Evolutionary conservation across 2,113 vertebrate genomes (phyloP).

Genomic region (Muntiacus reevesi): DNA sequence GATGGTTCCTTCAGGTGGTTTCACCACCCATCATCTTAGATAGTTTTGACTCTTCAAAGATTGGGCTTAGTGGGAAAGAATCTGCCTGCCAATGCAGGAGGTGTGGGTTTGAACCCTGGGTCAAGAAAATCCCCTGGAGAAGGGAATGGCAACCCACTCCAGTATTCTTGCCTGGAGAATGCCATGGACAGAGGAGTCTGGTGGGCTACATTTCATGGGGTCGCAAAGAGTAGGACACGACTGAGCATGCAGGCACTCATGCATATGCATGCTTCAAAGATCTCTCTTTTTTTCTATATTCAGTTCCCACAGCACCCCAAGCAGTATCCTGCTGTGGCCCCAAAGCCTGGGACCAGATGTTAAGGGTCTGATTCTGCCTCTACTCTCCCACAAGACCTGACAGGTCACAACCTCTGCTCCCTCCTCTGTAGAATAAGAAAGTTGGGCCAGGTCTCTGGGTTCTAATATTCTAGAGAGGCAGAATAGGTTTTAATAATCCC

Average conservation of each 20-base stretch:
- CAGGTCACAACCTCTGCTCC: fast-evolving
- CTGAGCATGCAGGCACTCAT: background rate
- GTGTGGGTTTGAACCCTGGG: background rate
- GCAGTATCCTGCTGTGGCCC: background rate
- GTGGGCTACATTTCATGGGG: background rate
- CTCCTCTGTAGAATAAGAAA: background rate
- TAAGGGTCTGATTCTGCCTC: background rate
- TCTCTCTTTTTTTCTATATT: background rate
- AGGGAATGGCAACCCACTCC: background rate
- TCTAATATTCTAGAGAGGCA: background rate
- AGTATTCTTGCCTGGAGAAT: background rate
- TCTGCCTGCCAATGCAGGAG: background rate
- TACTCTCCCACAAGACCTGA: background rate
- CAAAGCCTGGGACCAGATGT: background rate
- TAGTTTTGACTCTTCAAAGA: background rate
- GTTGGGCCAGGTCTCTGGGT: background rate
- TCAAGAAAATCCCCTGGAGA: background rate
- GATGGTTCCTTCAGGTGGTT: background rate
- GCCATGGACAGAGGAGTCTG: background rate
- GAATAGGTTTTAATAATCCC: background rate
- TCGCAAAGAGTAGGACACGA: fast-evolving
- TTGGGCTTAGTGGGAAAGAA: background rate
- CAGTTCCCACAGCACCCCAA: background rate
- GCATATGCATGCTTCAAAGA: background rate
- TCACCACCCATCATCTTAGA: background rate